Conservation (phyloP, 92 coral and sea anemone genomes). For the Epizoanthus rinbou region DNA sequence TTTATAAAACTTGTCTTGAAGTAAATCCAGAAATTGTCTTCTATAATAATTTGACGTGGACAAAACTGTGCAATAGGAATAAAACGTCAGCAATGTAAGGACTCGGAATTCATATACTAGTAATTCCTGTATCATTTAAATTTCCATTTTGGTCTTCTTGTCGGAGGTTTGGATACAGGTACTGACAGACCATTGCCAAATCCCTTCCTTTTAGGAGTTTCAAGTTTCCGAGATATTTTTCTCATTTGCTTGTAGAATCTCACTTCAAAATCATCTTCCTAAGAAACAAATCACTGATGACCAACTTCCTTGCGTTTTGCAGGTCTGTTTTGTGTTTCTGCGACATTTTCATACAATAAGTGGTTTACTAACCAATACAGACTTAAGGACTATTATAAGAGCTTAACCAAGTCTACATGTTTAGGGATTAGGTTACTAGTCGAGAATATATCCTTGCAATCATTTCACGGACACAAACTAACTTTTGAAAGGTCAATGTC, state of each 20-base stretch:
- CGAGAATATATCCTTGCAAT: not conserved
- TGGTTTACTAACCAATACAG: not conserved
- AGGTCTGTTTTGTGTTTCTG: slow-evolving; percentile 12
- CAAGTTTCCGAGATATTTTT: slow-evolving; percentile 39
- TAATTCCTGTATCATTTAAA: not conserved
- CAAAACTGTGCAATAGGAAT: not conserved
- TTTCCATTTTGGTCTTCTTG: slow-evolving; percentile 12
- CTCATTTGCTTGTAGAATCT: slow-evolving; percentile 16
- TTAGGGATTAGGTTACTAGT: slow-evolving; percentile 1
- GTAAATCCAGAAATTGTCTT: not conserved
- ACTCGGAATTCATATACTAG: slow-evolving; percentile 18
- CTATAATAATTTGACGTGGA: not conserved
- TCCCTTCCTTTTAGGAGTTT: slow-evolving; percentile 28
- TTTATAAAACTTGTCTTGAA: not conserved
- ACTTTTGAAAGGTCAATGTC: slow-evolving; percentile 26
- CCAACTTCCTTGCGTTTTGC: not conserved
- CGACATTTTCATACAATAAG: not conserved
- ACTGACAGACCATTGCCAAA: slow-evolving; percentile 37
- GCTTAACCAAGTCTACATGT: not conserved
- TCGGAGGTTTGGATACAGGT: not conserved
- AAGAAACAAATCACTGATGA: not conserved
- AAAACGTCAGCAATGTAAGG: slow-evolving; percentile 2
- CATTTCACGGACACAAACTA: not conserved
- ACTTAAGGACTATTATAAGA: slow-evolving; percentile 9
- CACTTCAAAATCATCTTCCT: not conserved